These are phyloP conservation scores for Willowsia nigromaculata DNA, from an alignment of 2,888 invertebrate genomes.

Conservation along the genomic window DNA sequence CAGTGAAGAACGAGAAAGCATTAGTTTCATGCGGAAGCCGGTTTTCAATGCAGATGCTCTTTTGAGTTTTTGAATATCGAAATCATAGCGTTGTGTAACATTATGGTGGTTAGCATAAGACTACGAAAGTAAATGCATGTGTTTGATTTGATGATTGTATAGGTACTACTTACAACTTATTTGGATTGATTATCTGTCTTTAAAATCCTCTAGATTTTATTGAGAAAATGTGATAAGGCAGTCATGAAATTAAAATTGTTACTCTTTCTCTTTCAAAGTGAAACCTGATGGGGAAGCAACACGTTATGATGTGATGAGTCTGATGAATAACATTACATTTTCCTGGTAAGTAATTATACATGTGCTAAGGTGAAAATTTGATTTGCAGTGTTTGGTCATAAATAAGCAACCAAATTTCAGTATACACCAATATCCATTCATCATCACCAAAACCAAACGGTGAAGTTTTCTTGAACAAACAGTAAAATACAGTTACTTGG, in stretches of 20 bases:
- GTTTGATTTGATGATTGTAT: neutral
- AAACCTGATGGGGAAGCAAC: neutral
- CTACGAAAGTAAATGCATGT: neutral
- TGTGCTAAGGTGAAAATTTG: too few relatives aligned
- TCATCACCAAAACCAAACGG: neutral
- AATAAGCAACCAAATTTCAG: neutral
- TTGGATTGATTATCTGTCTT: neutral
- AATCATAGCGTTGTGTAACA: neutral
- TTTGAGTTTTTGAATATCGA: neutral
- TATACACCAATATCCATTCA: neutral
- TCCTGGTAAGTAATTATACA: too few relatives aligned
- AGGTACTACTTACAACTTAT: neutral
- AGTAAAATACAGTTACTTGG: neutral
- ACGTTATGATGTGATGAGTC: too few relatives aligned
- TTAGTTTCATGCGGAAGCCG: neutral
- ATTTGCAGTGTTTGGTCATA: neutral
- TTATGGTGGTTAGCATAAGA: neutral
- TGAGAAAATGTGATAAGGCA: constrained; percentile 9
- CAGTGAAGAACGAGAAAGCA: neutral
- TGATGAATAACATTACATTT: too few relatives aligned
- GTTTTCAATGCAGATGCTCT: constrained; percentile 30
- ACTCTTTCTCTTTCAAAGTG: too few relatives aligned
- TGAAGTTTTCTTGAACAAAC: neutral
- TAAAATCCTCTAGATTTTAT: neutral
- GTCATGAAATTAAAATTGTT: neutral